Evolutionary conservation across 2,113 vertebrate genomes (phyloP).

Genomic region (Trinectes maculatus): DNA sequence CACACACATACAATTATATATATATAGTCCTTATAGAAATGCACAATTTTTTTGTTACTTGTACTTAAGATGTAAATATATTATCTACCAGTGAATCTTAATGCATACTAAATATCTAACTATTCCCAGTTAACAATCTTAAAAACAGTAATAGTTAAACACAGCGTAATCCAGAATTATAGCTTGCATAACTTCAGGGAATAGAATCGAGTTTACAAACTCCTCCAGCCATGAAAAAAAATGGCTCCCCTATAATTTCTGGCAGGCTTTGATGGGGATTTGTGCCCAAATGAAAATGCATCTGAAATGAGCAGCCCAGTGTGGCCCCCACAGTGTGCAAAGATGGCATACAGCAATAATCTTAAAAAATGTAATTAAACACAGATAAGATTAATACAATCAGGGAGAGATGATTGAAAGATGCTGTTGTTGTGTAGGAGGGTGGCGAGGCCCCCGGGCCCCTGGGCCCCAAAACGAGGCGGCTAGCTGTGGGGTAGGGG

Average conservation of each 20-base stretch:
- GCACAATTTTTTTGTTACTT: background rate
- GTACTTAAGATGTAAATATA: background rate
- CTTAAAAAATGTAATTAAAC: slow-evolving; percentile 87
- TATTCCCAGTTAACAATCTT: background rate
- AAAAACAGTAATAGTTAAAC: slow-evolving; percentile 8
- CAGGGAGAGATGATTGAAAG: slow-evolving; percentile 84
- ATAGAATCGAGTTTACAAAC: slow-evolving; percentile 63
- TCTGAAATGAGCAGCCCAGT: slow-evolving; percentile 80
- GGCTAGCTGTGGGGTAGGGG: slow-evolving; percentile 73
- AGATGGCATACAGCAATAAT: slow-evolving; percentile 83
- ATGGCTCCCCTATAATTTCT: slow-evolving; percentile 61
- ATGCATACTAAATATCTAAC: slow-evolving; percentile 9
- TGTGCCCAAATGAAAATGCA: slow-evolving; percentile 81
- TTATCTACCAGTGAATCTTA: slow-evolving; percentile 5
- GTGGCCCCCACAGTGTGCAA: slow-evolving; percentile 81
- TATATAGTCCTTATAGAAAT: no score
- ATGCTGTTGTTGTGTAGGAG: slow-evolving; percentile 81
- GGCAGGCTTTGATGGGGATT: slow-evolving; percentile 76
- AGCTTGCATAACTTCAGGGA: slow-evolving; percentile 41
- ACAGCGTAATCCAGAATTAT: slow-evolving; percentile 4
- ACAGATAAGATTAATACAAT: slow-evolving; percentile 86
- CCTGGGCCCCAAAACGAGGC: slow-evolving; percentile 69
- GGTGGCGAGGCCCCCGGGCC: slow-evolving; percentile 76
- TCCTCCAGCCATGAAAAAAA: slow-evolving; percentile 57
- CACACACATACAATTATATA: no score